A percentile compares a stretch with the other conserved stretches of the same genome.
Evolutionary conservation across 2,113 vertebrate genomes (phyloP).

Genomic region (Cebus imitator): DNA sequence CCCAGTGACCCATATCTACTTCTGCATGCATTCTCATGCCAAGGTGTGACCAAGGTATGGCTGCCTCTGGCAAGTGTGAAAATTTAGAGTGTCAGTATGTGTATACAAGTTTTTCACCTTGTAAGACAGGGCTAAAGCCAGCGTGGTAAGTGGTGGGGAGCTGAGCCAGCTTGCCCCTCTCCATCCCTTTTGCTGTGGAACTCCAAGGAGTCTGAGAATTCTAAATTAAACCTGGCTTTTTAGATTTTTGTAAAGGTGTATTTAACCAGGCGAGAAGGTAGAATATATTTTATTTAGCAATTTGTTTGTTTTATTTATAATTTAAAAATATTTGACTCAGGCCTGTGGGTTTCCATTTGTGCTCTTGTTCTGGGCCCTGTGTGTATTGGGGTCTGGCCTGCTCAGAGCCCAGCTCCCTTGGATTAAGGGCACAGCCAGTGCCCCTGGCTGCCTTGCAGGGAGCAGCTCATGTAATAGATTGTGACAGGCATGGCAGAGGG

Average conservation of each 20-base stretch:
- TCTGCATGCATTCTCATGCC: not conserved
- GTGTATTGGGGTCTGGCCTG: not conserved
- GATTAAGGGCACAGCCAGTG: not conserved
- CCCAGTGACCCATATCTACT: not conserved
- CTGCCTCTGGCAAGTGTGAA: not conserved
- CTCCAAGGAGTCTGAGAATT: not conserved
- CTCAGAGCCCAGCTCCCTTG: not conserved
- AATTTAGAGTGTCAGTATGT: not conserved
- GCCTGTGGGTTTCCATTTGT: not conserved
- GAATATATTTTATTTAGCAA: not conserved
- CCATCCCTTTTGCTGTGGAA: not conserved
- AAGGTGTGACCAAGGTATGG: not conserved
- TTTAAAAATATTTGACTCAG: not conserved
- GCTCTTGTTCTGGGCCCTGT: not conserved
- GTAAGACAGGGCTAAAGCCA: not conserved
- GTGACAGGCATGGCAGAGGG: not conserved
- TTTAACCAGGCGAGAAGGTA: not conserved
- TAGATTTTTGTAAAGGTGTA: not conserved
- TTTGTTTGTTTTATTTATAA: not conserved
- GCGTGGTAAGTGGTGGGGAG: rapidly evolving
- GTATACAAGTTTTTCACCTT: too few species aligned
- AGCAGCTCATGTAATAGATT: not conserved
- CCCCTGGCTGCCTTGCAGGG: not conserved
- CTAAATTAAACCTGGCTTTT: not conserved
- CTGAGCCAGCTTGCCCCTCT: not conserved